Evolutionary conservation across 2,888 invertebrate species (phyloP).

Genomic region (Branchipolynoe longqiensis): DNA sequence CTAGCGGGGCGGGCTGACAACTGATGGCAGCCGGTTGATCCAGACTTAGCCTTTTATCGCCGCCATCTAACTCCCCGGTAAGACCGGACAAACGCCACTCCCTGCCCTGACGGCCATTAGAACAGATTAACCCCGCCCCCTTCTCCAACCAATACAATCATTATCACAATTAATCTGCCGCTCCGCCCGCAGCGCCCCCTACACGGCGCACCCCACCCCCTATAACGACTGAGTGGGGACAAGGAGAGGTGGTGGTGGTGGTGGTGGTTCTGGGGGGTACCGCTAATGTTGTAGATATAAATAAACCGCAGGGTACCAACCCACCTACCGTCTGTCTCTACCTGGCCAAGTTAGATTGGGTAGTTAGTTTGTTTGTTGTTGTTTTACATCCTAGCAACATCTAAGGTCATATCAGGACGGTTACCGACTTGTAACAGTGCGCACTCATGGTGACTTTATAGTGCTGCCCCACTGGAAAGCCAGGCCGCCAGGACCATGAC

Average conservation of each 20-base stretch:
- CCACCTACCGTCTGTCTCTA: not conserved
- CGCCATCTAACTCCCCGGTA: constrained; percentile 35
- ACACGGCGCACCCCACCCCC: not conserved
- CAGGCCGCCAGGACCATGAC: too few species aligned
- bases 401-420: too few species aligned
- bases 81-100: constrained; percentile 45
- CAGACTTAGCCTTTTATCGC: constrained; percentile 47
- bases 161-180: constrained; percentile 48
- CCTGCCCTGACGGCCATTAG: constrained; percentile 22
- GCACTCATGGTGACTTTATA: too few species aligned
- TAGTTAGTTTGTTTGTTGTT: too few species aligned
- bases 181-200: not conserved
- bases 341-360: too few species aligned
- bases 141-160: constrained; percentile 49
- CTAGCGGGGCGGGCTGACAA: not conserved
- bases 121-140: constrained; percentile 41
- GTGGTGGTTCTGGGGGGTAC: too few species aligned
- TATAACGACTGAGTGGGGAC: constrained; percentile 33
- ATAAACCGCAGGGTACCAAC: constrained; percentile 28
- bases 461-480: too few species aligned
- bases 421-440: too few species aligned
- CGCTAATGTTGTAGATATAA: constrained; percentile 31
- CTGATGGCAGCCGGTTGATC: constrained; percentile 36
- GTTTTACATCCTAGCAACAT: too few species aligned
- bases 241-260: too few species aligned